Percentiles rank a stretch among this genome's conserved stretches.
phyloP scores from a whole-genome alignment of 2,797 vertebrate genomes.

The Melanotaenia trifasciata region DNA sequence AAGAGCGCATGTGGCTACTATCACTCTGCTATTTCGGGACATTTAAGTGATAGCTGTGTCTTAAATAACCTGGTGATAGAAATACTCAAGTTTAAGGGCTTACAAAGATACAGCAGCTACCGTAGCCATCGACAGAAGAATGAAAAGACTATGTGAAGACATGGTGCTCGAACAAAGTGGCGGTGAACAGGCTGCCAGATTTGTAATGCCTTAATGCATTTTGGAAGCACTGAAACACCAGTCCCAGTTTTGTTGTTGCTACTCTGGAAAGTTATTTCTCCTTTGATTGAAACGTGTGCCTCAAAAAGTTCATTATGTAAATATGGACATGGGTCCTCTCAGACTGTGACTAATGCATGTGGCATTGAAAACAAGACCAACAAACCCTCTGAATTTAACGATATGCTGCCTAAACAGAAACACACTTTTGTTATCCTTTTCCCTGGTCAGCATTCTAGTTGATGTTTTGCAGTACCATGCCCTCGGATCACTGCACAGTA shows the following conservation, averaged over 20 bases:
- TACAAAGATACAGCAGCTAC: constrained; percentile 45
- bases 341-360: constrained; percentile 10
- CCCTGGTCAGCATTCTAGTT: constrained; percentile 72
- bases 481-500: constrained; percentile 74
- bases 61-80: constrained; percentile 48
- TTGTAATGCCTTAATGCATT: not conserved
- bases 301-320: constrained; percentile 12
- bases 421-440: constrained; percentile 70
- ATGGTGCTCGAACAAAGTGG: not conserved
- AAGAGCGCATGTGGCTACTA: constrained; percentile 28
- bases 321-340: not conserved
- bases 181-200: not conserved
- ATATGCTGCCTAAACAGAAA: constrained; percentile 72
- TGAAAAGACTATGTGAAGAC: not conserved
- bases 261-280: not conserved
- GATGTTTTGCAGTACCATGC: constrained; percentile 72
- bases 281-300: constrained; percentile 1
- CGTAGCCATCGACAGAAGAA: not conserved
- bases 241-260: not conserved
- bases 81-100: constrained; percentile 39
- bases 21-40: constrained; percentile 56
- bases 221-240: not conserved
- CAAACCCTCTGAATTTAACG: constrained; percentile 38
- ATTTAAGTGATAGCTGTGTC: constrained; percentile 46
- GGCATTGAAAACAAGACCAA: constrained; percentile 8